Base-by-base conservation (phyloP, 2,113 vertebrate species). In the Patagioenas fasciata region DNA sequence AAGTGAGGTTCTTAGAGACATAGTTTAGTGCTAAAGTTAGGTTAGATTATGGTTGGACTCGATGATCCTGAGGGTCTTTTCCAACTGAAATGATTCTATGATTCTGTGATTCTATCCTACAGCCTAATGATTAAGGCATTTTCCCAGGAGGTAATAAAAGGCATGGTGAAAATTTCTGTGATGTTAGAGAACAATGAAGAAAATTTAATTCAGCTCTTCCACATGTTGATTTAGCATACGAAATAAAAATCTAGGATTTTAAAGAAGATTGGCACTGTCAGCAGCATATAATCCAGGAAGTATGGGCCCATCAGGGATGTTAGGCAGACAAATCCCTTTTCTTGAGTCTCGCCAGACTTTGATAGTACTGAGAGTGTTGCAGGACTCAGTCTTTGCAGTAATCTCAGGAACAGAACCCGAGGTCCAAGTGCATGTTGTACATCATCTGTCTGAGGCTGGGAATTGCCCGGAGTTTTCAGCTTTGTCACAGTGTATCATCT, bases 281-380 rank as follows among this genome's bases (percentile, higher is more conserved):
- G 36, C 24, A 81, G 8, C 13, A n/a, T 31, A 23, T 16, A 31
- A 3, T 17, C 16, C 34, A 40, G 28, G 10, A 66, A 15, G 6
- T 40, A 10, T 53, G 11, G 28, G 14, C 6, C 9, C 6, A 14
- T 21, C 19, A 24, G 3, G 6, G 42, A 14, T 24, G 11, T 44
- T 12, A 73, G 20, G 9, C 1, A 51, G 31, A 48, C 18, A 71
- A 67, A 79, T 36, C 7, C 31, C 4, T 74, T 47, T 40, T 58
- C 20, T 26, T 42, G 29, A n/a, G 15, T 75, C 13, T 17, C 16
- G 50, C 15, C 23, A 58, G 78, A 28, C 2, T 62, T 57, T 9
- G 2, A 12, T 2, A 62, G 6, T 3, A 15, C 2, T 47, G 1
- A n/a, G 15, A 6, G 16, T 64, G n/a, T 32, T 71, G 47, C 67